Evolutionary conservation across 2,113 vertebrate species (phyloP), one percentile per base, ranked within the genome.

Genomic region (Brienomyrus longianalis): DNA sequence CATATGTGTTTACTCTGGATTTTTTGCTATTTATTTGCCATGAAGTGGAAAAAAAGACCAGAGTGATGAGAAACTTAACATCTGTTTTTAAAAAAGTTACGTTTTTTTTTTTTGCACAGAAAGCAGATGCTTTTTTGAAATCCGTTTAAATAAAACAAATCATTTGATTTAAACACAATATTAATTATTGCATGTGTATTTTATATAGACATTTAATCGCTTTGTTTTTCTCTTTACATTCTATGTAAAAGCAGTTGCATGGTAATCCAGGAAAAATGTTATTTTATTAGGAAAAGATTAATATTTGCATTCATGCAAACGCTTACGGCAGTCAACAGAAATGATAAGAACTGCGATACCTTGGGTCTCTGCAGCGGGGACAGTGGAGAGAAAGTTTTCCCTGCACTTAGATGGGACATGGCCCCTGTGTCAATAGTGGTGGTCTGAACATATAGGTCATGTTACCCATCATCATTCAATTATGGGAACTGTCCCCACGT

Each of bases 391-490:
- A 62, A 91, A 91, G 52, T 23, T 86, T 54, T 62, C 51, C 51
- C 77, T 50, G 27, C 5, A 87, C 89, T 4, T 52, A 91, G 66
- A 89, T 43, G 66, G n/a, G 52, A 19, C 27, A 87, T 48, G 91
- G 91, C 90, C 91, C 91, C 87, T 48, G 51, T 86, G 89, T 86
- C 11, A 10, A 88, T 90, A 23, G 59, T 23, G 86, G 83, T 89
- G 91, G 86, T 91, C 89, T 93, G 87, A 92, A 91, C 90, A 89
- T 66, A n/a, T 48, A 89, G 89, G 90, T 93, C 87, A 85, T 56
- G 77, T 93, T 91, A 92, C 91, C 90, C 62, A 56, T 88, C 66
- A 50, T 92, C 91, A 89, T 91, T 92, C 88, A 91, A 88, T 91
- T 43, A 87, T 84, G 87, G 86, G 87, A 86, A 45, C 80, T 27